Evolutionary conservation across 2,113 vertebrate genomes (phyloP), one percentile per base, ranked within the genome.

Genomic region (Megaceryle maxima): DNA sequence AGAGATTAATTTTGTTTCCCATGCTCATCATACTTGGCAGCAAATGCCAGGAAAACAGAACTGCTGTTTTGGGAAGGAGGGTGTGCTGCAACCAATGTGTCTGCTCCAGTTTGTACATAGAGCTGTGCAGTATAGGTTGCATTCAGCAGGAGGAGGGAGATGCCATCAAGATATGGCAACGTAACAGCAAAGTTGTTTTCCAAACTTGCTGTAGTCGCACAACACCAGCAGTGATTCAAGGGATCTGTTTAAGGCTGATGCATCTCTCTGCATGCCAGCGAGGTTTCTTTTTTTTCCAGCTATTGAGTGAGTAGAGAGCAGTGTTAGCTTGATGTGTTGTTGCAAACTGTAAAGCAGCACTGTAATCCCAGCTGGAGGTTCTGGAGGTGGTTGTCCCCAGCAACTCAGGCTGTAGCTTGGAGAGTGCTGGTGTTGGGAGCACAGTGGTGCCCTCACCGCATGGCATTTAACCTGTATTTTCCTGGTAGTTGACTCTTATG

Each of bases 81-180:
- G 43, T 59, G 12, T 37, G 3, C 16, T 50, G 53, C 2, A 6
- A 24, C 43, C 62, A 35, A 33, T 62, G 37, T 0, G 0, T 74
- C 48, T 3, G 4, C 8, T 16, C 5, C 26, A 33, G 33, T 3
- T 51, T 73, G 35, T 17, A 10, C 0, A 0, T 28, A 4, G 5
- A 66, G 3, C 19, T 2, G 1, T 16, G 50, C 15, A 46, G 44
- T n/a, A 41, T 31, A n/a, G n/a, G 8, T 39, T 87, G 22, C 21
- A 11, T 57, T 74, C 62, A n/a, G n/a, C 77, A 72, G 39, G 9
- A n/a, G 39, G 43, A 72, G 22, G 12, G 39, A 75, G 10, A 19
- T 82, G 69, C 69, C 35, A 25, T 78, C 0, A 0, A 72, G 7
- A 3, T 64, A 16, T 11, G 13, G 44, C 69, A 89, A 62, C 8